These are phyloP conservation scores for Episyrphus balteatus DNA, from an alignment of 1,140 invertebrate species.

Conservation along the genomic window DNA sequence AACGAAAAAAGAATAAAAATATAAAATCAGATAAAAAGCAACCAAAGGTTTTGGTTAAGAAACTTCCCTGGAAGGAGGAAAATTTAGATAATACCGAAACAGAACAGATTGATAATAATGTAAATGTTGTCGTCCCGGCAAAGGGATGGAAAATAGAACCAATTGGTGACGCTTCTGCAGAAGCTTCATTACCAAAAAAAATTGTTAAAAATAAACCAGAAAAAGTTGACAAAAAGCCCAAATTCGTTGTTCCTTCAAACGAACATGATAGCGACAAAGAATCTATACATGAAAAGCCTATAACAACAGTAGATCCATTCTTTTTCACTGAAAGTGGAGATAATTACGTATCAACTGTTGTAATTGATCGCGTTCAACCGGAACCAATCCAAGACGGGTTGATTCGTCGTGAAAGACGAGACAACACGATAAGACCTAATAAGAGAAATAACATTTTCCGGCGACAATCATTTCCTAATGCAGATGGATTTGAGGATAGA, in stretches of 20 bases:
- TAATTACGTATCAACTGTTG: constrained; percentile 44
- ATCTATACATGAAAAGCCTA: constrained; percentile 5
- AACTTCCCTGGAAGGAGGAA: constrained; percentile 16
- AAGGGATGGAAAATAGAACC: not conserved
- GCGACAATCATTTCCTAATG: not conserved
- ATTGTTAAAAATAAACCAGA: not conserved
- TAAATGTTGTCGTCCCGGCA: not conserved
- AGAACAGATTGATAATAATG: not conserved
- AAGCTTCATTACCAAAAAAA: not conserved
- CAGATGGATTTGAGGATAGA: not conserved
- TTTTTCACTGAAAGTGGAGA: constrained; percentile 45
- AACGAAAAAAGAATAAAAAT: constrained; percentile 16
- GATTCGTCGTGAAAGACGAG: constrained; percentile 9
- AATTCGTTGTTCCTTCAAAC: not conserved
- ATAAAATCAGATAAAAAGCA: constrained; percentile 20
- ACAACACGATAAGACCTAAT: constrained; percentile 2
- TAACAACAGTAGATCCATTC: constrained; percentile 42
- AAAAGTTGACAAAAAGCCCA: not conserved
- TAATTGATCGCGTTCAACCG: constrained; percentile 23
- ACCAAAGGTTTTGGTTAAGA: constrained; percentile 19
- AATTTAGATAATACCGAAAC: constrained; percentile 8
- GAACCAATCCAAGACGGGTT: constrained; percentile 15
- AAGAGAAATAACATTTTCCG: not conserved
- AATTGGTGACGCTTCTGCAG: not conserved
- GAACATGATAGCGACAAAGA: constrained; percentile 1